Evolutionary conservation across 35 echinoderm and acorn worm species (phyloP).

Genomic region (Ophiothrix spiculata): DNA sequence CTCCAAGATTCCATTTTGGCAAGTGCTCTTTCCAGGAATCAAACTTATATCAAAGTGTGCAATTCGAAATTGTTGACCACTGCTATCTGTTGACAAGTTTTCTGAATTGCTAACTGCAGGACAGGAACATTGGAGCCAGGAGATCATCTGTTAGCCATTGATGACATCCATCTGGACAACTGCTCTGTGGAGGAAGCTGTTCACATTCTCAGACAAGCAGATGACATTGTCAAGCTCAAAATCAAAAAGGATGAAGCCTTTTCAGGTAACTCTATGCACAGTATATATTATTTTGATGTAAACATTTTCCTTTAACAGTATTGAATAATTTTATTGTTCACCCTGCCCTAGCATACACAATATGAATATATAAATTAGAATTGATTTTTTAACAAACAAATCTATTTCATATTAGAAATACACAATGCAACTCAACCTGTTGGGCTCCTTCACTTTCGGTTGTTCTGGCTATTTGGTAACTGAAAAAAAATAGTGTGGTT

Average conservation of each 20-base stretch:
- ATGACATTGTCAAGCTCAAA: constrained; percentile 95
- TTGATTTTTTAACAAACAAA: too few relatives aligned
- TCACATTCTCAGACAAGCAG: constrained; percentile 82
- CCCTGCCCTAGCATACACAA: too few relatives aligned
- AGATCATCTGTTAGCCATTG: constrained; percentile 89
- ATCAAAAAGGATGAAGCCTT: constrained; percentile 97
- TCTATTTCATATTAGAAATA: too few relatives aligned
- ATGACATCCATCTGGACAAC: constrained; percentile 92
- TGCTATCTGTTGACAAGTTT: too few relatives aligned
- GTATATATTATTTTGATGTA: not conserved
- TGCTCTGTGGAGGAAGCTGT: constrained; percentile 89
- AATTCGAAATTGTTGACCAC: too few relatives aligned
- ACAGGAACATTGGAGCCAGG: constrained; percentile 85
- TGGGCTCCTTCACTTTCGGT: too few relatives aligned
- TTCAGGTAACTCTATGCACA: constrained; percentile 57
- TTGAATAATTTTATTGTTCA: not conserved
- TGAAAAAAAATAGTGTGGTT: not conserved
- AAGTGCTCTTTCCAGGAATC: too few relatives aligned
- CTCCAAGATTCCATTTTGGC: too few relatives aligned
- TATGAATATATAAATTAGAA: too few relatives aligned
- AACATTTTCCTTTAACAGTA: not conserved
- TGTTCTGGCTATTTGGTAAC: too few relatives aligned
- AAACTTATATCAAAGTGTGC: too few relatives aligned
- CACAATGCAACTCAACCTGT: too few relatives aligned
- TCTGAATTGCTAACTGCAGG: constrained; percentile 46